These are phyloP conservation scores for Gari tellinella DNA, from an alignment of 2,888 invertebrate species.

Conservation along the genomic window DNA sequence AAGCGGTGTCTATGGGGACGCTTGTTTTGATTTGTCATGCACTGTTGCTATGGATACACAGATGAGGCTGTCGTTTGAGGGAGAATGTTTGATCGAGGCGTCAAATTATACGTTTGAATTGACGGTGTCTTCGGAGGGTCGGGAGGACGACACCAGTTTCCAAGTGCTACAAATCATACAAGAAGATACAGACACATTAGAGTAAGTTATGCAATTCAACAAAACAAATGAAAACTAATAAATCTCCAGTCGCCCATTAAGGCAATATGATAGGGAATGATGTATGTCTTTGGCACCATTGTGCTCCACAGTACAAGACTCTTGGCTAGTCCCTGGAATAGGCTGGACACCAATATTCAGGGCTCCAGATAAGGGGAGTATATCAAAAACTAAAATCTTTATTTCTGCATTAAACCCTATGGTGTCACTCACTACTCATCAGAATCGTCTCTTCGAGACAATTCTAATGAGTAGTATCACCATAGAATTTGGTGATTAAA, in stretches of 20 bases:
- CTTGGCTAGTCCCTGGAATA: too few species aligned
- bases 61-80: slow-evolving; percentile 53
- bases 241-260: neutral
- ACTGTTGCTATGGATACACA: slow-evolving; percentile 48
- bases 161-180: slow-evolving; percentile 57
- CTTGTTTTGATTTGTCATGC: slow-evolving; percentile 53
- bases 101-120: slow-evolving; percentile 71
- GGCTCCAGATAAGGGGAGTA: too few species aligned
- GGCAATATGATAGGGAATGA: too few species aligned
- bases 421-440: too few species aligned
- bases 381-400: too few species aligned
- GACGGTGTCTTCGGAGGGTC: slow-evolving; percentile 62
- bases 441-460: too few species aligned
- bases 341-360: too few species aligned
- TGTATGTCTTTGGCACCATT: too few species aligned
- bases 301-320: too few species aligned
- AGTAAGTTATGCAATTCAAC: slow-evolving; percentile 46
- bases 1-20: slow-evolving; percentile 28
- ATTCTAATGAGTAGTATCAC: too few species aligned
- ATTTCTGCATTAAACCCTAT: too few species aligned
- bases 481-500: too few species aligned
- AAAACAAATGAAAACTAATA: neutral
- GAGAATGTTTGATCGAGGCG: slow-evolving; percentile 39
- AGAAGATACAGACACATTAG: slow-evolving; percentile 31
- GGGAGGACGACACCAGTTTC: slow-evolving; percentile 42